Evolutionary conservation across 2,113 vertebrate species (phyloP).

Genomic region (Nannospalax galili): DNA sequence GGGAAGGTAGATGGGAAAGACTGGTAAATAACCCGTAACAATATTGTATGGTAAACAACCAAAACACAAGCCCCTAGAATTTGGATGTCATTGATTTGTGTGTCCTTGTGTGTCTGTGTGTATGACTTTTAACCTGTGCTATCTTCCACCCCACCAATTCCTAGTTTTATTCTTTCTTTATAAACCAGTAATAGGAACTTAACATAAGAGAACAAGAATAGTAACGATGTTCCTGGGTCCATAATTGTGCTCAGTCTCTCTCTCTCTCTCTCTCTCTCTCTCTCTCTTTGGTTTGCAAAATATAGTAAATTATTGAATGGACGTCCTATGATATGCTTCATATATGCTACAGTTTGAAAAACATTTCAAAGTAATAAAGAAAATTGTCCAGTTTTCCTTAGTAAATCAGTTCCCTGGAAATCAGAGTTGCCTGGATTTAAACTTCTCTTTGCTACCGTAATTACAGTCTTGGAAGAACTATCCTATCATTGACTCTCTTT

Average conservation of each 20-base stretch:
- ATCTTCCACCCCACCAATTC: neutral
- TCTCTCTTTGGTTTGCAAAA: constrained; percentile 32
- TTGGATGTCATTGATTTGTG: neutral
- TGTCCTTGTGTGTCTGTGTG: neutral
- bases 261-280: neutral
- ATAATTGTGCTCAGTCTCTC: constrained; percentile 44
- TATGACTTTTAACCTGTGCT: constrained; percentile 41
- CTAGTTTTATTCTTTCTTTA: neutral
- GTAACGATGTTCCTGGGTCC: constrained; percentile 4
- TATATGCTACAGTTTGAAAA: constrained; percentile 37
- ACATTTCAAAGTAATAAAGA: constrained; percentile 9
- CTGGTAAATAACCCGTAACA: neutral
- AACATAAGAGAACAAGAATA: constrained; percentile 4
- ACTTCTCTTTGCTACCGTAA: constrained; percentile 32
- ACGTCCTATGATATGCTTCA: constrained; percentile 22
- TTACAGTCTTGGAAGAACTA: constrained; percentile 47
- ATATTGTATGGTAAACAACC: neutral
- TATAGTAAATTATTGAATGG: neutral
- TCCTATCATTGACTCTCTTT: neutral
- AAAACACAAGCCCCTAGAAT: neutral
- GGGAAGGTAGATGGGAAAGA: neutral
- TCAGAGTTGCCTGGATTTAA: constrained; percentile 52
- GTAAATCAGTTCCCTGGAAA: constrained; percentile 30
- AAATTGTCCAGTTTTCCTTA: constrained; percentile 44
- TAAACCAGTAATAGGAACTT: neutral